A percentile compares a stretch with the other conserved stretches of the same genome.
These are phyloP conservation scores for Drosophila busckii DNA, from an alignment of 1,140 invertebrate species.

Conservation along the genomic window DNA sequence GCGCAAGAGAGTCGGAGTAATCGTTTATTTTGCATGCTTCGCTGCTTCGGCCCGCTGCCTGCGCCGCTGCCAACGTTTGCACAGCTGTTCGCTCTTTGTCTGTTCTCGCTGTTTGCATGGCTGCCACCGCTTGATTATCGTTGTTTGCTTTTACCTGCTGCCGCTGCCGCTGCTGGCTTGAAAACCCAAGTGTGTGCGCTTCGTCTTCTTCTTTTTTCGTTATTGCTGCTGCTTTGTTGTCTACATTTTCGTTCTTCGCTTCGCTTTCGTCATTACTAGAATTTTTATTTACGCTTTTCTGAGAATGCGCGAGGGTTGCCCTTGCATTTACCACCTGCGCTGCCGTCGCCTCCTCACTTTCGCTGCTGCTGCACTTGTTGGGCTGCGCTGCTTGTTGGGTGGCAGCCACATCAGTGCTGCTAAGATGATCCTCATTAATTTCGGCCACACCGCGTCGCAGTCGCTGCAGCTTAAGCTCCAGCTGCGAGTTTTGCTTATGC, in stretches of 20 bases:
- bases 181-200: constrained; percentile 35
- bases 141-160: constrained; percentile 57
- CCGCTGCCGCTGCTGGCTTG: constrained; percentile 29
- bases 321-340: constrained; percentile 4
- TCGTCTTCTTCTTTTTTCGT: constrained; percentile 10
- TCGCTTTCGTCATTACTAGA: constrained; percentile 61
- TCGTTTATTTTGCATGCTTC: constrained; percentile 76
- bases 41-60: constrained; percentile 44
- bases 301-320: constrained; percentile 32
- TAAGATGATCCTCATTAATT: constrained; percentile 77
- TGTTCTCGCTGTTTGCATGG: constrained; percentile 24
- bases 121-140: constrained; percentile 51
- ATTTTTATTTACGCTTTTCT: constrained; percentile 57
- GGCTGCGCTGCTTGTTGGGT: constrained; percentile 46
- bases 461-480: constrained; percentile 69
- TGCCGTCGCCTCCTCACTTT: neutral
- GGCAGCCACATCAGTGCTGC: constrained; percentile 54
- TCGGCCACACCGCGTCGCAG: constrained; percentile 65
- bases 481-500: constrained; percentile 71
- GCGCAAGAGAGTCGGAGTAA: constrained; percentile 52
- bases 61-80: constrained; percentile 32
- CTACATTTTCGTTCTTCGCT: constrained; percentile 41
- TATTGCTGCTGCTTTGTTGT: constrained; percentile 5
- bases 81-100: constrained; percentile 49
- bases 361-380: constrained; percentile 31